phyloP scores from a whole-genome alignment of 1,140 invertebrate genomes.

The Lordiphosa mommai region DNA sequence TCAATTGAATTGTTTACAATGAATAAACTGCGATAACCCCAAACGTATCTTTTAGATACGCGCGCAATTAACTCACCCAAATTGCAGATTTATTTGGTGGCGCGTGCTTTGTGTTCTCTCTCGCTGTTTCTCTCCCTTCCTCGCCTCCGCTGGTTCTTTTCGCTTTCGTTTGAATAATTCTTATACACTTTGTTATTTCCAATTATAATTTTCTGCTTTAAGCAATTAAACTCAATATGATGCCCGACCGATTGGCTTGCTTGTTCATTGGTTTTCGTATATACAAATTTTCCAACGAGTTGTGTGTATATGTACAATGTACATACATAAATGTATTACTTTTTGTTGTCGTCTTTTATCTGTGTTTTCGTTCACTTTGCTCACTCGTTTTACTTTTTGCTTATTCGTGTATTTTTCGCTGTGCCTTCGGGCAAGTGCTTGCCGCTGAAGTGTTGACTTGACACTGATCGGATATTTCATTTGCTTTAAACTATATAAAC shows the following conservation, averaged over 20 bases:
- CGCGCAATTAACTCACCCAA: constrained; percentile 1
- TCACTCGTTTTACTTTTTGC: not conserved
- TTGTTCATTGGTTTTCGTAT: not conserved
- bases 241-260: constrained; percentile 23
- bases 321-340: not conserved
- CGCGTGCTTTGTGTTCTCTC: constrained; percentile 8
- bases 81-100: not conserved
- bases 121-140: constrained; percentile 2
- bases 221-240: constrained; percentile 46
- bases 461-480: constrained; percentile 30
- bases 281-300: no score
- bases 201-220: constrained; percentile 12
- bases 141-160: constrained; percentile 8
- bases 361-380: constrained; percentile 1
- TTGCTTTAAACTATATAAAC: constrained; percentile 15
- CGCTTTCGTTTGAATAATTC: constrained; percentile 16
- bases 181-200: constrained; percentile 1
- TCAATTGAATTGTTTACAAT: no score
- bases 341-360: constrained; percentile 22
- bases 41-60: constrained; percentile 7
- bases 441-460: constrained; percentile 18
- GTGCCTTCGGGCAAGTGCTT: constrained; percentile 18
- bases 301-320: constrained; percentile 1
- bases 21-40: not conserved
- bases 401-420: constrained; percentile 22